Evolutionary conservation across 2,113 vertebrate species (phyloP), one percentile per base, ranked within the genome.

Genomic region (Elgaria multicarinata): DNA sequence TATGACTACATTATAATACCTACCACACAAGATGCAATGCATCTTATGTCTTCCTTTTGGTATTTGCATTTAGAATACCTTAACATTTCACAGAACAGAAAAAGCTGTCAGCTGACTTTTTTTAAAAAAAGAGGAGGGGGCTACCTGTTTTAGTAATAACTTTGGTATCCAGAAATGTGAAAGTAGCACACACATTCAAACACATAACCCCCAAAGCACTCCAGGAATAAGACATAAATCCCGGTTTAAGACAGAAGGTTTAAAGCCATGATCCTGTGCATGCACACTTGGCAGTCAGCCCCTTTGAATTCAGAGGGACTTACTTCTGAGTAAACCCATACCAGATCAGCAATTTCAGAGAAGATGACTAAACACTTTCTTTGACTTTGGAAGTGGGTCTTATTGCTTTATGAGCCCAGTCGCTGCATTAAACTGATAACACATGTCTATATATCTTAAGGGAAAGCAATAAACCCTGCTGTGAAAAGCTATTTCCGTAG

Each of bases 381-480:
- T 91, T 90, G 94, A 94, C 88, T 95, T 80, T 87, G 90, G 90
- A 87, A 95, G 90, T 50, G 87, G 79, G 94, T 91, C 89, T 93
- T 96, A 93, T 84, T 96, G 90, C 94, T 93, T 90, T 92, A 55
- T 42, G 85, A 95, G 93, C 84, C 94, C 93, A 96, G 94, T 96
- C 94, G 93, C 96, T 97, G 95, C 91, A 95, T 93, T 96, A 91
- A 96, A 95, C 96, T 96, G 97, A 97, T 98, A 97, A 97, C 93
- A 92, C 86, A 85, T 89, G 94, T 96, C 95, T 96, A 95, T 97
- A 95, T 96, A 96, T 97, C 90, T 96, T 92, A 95, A 89, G 83
- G 31, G 93, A 95, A 93, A 97, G 95, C 94, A 96, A 92, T 96
- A 96, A 97, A 92, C 89, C 89, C 93, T 93, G 92, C 92, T 96